Percentiles rank a stretch among this genome's conserved stretches.
phyloP scores from a whole-genome alignment of 2,113 vertebrate genomes.

The Eulacestoma nigropectus region DNA sequence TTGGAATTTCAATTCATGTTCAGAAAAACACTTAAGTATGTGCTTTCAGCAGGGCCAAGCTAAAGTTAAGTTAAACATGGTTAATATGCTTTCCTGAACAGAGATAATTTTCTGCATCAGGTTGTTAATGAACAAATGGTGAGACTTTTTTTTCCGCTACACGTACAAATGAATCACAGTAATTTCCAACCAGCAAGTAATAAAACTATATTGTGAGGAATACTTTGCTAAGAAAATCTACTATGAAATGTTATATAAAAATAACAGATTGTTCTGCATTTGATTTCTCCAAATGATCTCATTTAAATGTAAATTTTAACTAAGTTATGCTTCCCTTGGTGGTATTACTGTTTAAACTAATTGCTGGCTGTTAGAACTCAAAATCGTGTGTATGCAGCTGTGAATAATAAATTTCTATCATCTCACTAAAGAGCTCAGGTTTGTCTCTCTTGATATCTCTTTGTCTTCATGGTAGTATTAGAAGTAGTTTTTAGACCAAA shows the following conservation, averaged over 20 bases:
- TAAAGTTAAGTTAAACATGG: background rate
- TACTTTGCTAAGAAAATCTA: conserved; percentile 45
- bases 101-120: conserved; percentile 45
- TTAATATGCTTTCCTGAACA: conserved; percentile 29
- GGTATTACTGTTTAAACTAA: conserved; percentile 64
- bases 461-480: background rate
- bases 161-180: background rate
- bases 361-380: conserved; percentile 63
- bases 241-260: conserved; percentile 45
- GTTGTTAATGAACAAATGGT: conserved; percentile 32
- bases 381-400: conserved; percentile 52
- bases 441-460: conserved; percentile 13
- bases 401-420: conserved; percentile 47
- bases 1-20: background rate
- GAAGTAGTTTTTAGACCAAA: background rate
- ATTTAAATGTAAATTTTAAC: conserved; percentile 70
- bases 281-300: conserved; percentile 64
- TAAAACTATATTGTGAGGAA: conserved; percentile 42
- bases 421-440: background rate
- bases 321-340: conserved; percentile 62
- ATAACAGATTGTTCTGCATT: conserved; percentile 63
- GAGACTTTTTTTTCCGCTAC: background rate
- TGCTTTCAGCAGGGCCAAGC: background rate
- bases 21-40: background rate
- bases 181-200: conserved; percentile 21